Conservation (phyloP, 2,797 vertebrate species). For the Diglossa cyanea region DNA sequence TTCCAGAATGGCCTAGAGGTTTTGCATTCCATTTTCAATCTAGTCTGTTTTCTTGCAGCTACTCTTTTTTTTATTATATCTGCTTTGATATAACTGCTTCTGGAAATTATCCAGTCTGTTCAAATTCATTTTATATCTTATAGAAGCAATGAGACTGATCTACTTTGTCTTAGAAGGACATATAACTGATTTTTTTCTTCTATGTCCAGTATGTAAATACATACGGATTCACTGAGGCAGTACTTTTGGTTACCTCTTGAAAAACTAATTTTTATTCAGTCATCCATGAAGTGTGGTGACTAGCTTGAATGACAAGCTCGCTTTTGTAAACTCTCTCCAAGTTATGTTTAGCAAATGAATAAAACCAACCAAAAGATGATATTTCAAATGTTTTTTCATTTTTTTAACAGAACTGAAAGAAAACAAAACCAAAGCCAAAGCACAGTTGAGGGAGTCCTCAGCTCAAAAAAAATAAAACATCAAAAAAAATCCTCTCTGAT, state of each 20-base stretch:
- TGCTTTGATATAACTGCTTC: not conserved
- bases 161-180: not conserved
- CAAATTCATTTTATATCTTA: not conserved
- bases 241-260: not conserved
- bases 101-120: constrained; percentile 5
- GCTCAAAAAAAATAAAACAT: not conserved
- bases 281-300: not conserved
- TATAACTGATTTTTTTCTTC: not conserved
- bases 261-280: constrained; percentile 3
- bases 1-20: not conserved
- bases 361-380: not conserved
- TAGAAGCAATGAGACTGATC: not conserved
- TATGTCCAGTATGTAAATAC: not conserved
- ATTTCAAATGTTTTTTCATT: not conserved
- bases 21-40: not conserved
- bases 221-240: not conserved
- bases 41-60: not conserved
- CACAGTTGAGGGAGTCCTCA: not conserved
- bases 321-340: not conserved
- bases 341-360: not conserved
- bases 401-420: not conserved
- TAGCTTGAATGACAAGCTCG: not conserved
- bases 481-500: not conserved
- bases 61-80: not conserved
- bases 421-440: not conserved